Conservation (phyloP, 37 sponge, comb jelly and placozoan genomes). For the Spongia lamella region DNA sequence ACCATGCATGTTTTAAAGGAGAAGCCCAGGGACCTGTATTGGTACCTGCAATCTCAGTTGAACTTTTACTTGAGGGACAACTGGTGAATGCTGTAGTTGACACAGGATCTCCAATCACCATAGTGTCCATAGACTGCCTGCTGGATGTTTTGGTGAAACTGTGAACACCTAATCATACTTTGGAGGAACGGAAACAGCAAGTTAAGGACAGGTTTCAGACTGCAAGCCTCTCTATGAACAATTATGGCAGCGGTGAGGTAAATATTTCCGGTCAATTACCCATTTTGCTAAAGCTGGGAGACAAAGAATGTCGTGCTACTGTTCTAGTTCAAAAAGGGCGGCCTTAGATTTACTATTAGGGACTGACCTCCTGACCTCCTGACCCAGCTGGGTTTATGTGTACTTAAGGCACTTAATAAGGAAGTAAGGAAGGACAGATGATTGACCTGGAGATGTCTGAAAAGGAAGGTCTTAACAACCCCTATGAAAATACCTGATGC, state of each 20-base stretch:
- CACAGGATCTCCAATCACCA: constrained; percentile 57
- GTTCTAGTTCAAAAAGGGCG: constrained; percentile 46
- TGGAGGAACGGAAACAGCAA: constrained; percentile 6
- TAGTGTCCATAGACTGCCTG: constrained; percentile 28
- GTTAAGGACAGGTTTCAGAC: constrained; percentile 7
- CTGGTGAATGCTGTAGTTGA: constrained; percentile 39
- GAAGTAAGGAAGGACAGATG: too few species aligned
- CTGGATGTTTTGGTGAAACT: constrained; percentile 5
- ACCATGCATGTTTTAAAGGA: neutral
- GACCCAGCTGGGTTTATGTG: constrained; percentile 25
- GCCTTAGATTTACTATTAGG: constrained; percentile 38
- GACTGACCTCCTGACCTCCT: constrained; percentile 55
- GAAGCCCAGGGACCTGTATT: neutral
- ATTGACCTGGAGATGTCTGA: too few species aligned
- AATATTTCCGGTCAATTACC: constrained; percentile 18
- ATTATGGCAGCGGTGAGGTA: constrained; percentile 39
- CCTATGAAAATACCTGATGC: too few species aligned
- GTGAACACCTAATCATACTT: neutral
- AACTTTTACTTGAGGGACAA: constrained; percentile 33
- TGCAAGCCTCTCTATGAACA: constrained; percentile 7
- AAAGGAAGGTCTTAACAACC: too few species aligned
- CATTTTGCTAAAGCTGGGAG: neutral
- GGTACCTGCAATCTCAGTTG: constrained; percentile 19
- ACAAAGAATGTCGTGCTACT: neutral
- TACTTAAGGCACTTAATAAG: neutral